Evolutionary conservation across 2,113 vertebrate species (phyloP).

Genomic region (Balaeniceps rex): DNA sequence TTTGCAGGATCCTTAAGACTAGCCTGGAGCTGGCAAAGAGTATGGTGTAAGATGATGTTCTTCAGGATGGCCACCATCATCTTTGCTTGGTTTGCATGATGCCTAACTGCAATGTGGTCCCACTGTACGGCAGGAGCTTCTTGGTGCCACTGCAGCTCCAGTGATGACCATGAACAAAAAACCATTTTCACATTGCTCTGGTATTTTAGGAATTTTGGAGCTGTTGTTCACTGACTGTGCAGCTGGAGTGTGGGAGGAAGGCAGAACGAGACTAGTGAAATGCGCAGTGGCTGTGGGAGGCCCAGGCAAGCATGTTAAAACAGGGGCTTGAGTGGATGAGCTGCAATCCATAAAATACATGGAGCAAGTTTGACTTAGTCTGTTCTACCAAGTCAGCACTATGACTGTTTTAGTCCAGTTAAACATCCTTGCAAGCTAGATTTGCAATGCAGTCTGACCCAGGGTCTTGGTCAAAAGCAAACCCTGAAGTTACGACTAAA

Average conservation of each 20-base stretch:
- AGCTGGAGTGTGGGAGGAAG: not conserved
- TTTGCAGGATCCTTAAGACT: not conserved
- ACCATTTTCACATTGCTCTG: not conserved
- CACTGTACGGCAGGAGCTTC: not conserved
- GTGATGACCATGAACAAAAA: not conserved
- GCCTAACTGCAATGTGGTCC: not conserved
- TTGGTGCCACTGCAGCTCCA: not conserved
- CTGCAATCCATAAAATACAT: not conserved
- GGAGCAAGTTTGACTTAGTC: not conserved
- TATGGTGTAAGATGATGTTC: fast-evolving
- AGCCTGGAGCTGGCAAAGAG: not conserved
- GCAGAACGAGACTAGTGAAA: not conserved
- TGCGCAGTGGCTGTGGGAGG: not conserved
- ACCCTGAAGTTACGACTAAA: not conserved
- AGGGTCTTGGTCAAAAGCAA: not conserved
- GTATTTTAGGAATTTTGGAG: not conserved
- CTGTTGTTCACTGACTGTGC: not conserved
- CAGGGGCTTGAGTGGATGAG: not conserved
- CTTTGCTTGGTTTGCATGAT: fast-evolving
- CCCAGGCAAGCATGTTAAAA: not conserved
- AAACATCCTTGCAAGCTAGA: not conserved
- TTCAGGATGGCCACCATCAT: not conserved
- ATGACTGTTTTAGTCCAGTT: not conserved
- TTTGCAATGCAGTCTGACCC: too few relatives aligned
- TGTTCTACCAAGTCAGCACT: not conserved